Evolutionary conservation across 2,113 vertebrate species (phyloP).

Genomic region (Ovibos moschatus): DNA sequence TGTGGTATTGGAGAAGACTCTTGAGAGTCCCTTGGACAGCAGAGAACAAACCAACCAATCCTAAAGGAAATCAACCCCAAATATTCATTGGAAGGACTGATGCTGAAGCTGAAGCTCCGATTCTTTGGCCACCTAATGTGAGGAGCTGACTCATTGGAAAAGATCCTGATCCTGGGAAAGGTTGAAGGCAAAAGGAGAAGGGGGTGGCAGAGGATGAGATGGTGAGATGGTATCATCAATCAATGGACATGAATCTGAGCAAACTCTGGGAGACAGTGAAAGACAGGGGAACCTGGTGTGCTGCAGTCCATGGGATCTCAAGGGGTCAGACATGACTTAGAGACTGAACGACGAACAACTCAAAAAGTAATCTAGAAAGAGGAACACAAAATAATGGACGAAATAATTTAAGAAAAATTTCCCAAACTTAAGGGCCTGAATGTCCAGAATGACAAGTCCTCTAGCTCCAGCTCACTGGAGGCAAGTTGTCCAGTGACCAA

Average conservation of each 20-base stretch:
- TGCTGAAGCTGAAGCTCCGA: background rate
- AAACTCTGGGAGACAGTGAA: background rate
- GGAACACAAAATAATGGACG: background rate
- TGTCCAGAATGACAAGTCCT: background rate
- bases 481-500: fast-evolving
- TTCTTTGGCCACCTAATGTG: background rate
- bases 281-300: background rate
- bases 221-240: background rate
- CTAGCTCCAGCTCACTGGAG: background rate
- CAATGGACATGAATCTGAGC: background rate
- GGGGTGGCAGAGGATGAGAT: background rate
- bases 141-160: background rate
- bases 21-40: background rate
- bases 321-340: background rate
- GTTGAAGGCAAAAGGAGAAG: background rate
- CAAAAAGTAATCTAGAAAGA: background rate
- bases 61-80: background rate
- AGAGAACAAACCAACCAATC: background rate
- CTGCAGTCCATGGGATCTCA: background rate
- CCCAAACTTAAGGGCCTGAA: background rate
- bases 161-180: background rate
- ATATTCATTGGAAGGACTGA: background rate
- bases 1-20: background rate
- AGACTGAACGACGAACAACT: fast-evolving
- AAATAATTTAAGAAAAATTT: background rate